phyloP scores from a whole-genome alignment of 1,140 invertebrate species.

The Dolichoris vasculosae region DNA sequence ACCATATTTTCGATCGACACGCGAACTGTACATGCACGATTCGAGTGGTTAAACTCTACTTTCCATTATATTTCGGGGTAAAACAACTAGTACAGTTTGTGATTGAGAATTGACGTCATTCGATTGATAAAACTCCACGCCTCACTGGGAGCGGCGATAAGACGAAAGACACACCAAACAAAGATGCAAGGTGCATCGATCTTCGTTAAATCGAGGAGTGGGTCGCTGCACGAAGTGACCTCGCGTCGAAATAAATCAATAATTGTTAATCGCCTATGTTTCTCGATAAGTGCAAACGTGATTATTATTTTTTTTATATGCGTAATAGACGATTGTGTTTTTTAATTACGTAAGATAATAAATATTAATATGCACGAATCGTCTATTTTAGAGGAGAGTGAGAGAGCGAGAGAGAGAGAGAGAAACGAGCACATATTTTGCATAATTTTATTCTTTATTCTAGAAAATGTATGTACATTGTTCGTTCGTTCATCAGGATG shows the following conservation, averaged over 20 bases:
- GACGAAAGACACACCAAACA: constrained; percentile 28
- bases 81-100: constrained; percentile 3
- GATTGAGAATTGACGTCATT: constrained; percentile 45
- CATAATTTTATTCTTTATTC: constrained; percentile 46
- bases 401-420: neutral
- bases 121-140: constrained; percentile 25
- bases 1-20: neutral
- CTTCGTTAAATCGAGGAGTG: constrained; percentile 24
- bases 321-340: neutral
- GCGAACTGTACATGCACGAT: neutral
- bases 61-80: constrained; percentile 5
- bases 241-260: constrained; percentile 25
- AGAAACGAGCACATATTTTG: neutral
- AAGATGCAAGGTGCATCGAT: constrained; percentile 43
- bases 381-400: neutral
- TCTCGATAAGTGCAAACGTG: constrained; percentile 18
- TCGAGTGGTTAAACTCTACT: neutral
- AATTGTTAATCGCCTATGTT: constrained; percentile 30
- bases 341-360: neutral
- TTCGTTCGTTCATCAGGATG: neutral
- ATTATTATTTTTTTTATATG: neutral
- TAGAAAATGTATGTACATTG: constrained; percentile 47
- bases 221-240: constrained; percentile 35
- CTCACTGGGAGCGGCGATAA: constrained; percentile 23
- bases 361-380: neutral